These are phyloP conservation scores for Hiodon tergisus DNA, from an alignment of 2,113 vertebrate genomes.

Conservation along the genomic window DNA sequence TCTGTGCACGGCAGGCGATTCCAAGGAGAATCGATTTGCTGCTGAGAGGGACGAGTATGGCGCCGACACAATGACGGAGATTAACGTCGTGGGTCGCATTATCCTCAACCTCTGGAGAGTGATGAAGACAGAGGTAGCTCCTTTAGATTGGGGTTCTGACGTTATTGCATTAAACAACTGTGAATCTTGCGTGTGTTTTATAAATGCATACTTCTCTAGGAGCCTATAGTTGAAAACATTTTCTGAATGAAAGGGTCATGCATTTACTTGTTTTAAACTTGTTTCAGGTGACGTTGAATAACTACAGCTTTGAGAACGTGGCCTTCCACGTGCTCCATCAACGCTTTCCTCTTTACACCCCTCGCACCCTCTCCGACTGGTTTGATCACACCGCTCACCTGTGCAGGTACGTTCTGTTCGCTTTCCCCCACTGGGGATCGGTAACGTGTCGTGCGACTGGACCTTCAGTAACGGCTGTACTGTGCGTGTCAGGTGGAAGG, in stretches of 20 bases:
- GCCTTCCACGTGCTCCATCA: constrained; percentile 94
- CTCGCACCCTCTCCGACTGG: constrained; percentile 91
- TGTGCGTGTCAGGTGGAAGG: constrained; percentile 77
- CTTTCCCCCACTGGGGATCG: neutral
- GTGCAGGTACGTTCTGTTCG: constrained; percentile 70
- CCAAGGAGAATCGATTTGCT: constrained; percentile 80
- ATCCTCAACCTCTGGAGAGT: constrained; percentile 92
- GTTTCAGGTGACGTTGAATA: constrained; percentile 81
- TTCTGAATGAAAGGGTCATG: neutral
- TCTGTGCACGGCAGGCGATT: constrained; percentile 72
- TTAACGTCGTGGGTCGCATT: constrained; percentile 85
- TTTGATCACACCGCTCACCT: constrained; percentile 89
- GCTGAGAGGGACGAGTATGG: constrained; percentile 88
- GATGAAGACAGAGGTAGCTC: constrained; percentile 88
- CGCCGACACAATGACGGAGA: constrained; percentile 89
- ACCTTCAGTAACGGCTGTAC: neutral
- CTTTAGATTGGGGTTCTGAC: neutral
- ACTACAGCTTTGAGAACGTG: constrained; percentile 95
- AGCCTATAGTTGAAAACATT: too few relatives aligned
- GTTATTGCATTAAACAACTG: too few relatives aligned
- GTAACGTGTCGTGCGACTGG: neutral
- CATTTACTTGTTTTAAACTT: constrained; percentile 16
- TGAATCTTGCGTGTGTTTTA: too few relatives aligned
- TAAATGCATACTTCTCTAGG: too few relatives aligned
- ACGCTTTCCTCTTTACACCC: constrained; percentile 85